Evolutionary conservation across 2,888 invertebrate genomes (phyloP).

Genomic region (Petrolisthes cinctipes): DNA sequence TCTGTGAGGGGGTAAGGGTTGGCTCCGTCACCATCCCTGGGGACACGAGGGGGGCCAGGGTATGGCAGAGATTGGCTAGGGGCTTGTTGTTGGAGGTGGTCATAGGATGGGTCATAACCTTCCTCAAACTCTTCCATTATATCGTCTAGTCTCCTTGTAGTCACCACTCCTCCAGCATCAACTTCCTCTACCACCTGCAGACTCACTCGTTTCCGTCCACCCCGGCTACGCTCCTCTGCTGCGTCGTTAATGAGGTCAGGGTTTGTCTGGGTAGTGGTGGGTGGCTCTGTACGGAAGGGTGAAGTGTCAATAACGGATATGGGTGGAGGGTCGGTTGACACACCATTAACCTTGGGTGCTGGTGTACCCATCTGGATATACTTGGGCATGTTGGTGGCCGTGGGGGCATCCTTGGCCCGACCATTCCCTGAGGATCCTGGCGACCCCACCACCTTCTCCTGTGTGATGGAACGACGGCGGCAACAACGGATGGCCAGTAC

Average conservation of each 20-base stretch:
- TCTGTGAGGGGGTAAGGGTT: conserved; percentile 60
- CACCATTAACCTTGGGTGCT: conserved; percentile 63
- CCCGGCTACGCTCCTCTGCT: conserved; percentile 58
- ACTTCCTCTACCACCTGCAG: conserved; percentile 63
- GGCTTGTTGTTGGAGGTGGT: conserved; percentile 44
- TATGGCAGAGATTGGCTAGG: conserved; percentile 42
- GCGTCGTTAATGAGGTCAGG: conserved; percentile 63
- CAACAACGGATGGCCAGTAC: conserved; percentile 60
- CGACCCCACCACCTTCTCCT: conserved; percentile 38
- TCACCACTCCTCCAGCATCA: conserved; percentile 53
- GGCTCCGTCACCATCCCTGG: conserved; percentile 36
- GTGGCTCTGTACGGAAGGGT: conserved; percentile 57
- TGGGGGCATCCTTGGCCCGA: conserved; percentile 39
- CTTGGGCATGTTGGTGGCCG: conserved; percentile 62
- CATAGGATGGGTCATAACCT: conserved; percentile 45
- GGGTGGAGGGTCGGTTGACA: conserved; percentile 53
- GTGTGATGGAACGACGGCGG: conserved; percentile 37
- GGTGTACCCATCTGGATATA: conserved; percentile 64
- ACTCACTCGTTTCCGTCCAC: conserved; percentile 61
- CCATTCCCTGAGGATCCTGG: conserved; percentile 54
- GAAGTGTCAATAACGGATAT: conserved; percentile 64
- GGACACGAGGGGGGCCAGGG: conserved; percentile 31
- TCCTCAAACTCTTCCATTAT: conserved; percentile 64
- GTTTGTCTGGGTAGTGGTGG: conserved; percentile 54
- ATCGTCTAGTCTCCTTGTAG: conserved; percentile 60